Conservation (phyloP, 1,140 invertebrate species). For the Odontomachus brunneus region DNA sequence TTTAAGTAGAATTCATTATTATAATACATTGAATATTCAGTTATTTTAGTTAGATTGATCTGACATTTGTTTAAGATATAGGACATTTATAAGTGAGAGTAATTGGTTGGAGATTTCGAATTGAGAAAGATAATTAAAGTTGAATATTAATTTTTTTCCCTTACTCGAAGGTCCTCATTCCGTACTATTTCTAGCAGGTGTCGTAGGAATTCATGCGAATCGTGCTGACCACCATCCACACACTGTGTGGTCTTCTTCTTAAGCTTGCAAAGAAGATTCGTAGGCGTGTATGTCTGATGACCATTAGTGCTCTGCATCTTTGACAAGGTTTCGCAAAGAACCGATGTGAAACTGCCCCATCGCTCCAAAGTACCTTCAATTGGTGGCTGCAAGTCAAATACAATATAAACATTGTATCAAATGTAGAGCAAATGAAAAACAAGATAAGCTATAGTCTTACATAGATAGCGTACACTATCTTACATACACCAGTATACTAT, state of each 20-base stretch:
- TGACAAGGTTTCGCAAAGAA: constrained; percentile 79
- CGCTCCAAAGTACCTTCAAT: constrained; percentile 90
- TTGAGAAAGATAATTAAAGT: neutral
- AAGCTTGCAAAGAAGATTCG: constrained; percentile 90
- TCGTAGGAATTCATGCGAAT: constrained; percentile 97
- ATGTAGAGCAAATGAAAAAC: constrained; percentile 9
- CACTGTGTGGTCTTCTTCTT: constrained; percentile 93
- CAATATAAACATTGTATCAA: constrained; percentile 32
- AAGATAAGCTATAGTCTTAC: neutral
- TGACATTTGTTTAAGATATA: constrained; percentile 23
- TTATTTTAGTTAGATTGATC: neutral
- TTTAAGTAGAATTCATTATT: neutral
- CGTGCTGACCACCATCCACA: constrained; percentile 97
- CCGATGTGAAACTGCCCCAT: constrained; percentile 88
- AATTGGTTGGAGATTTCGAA: neutral
- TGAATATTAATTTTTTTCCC: neutral
- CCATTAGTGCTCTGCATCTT: constrained; percentile 84
- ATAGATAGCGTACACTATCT: too few relatives aligned
- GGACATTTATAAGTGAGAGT: constrained; percentile 10
- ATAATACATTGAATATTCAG: neutral
- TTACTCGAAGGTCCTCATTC: constrained; percentile 81
- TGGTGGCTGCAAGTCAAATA: constrained; percentile 84
- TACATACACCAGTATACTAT: neutral
- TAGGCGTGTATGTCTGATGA: constrained; percentile 89
- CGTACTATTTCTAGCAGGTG: constrained; percentile 95